Percentiles rank a stretch among this genome's conserved stretches.
Conservation (phyloP, 2,888 invertebrate genomes). For the Caenorhabditis sp. region DNA sequence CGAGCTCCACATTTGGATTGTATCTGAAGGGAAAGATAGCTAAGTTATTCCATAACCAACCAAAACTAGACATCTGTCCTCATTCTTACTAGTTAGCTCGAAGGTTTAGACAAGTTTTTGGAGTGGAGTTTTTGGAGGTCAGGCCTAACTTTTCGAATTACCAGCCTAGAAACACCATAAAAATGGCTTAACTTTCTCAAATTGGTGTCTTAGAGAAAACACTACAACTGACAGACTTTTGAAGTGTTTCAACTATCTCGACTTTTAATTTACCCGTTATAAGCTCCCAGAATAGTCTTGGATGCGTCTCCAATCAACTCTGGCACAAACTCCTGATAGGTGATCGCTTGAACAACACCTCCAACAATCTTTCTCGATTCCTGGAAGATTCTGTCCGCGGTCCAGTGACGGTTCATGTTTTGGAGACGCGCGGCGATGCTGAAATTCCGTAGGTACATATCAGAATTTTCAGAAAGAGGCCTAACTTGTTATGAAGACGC, state of each 20-base stretch:
- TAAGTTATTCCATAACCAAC: too few relatives aligned
- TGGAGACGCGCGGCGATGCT: conserved; percentile 79
- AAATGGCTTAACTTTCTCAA: too few relatives aligned
- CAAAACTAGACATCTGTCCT: too few relatives aligned
- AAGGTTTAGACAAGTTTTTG: too few relatives aligned
- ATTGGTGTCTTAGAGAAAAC: too few relatives aligned
- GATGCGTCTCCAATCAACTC: conserved; percentile 88
- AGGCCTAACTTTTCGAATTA: too few relatives aligned
- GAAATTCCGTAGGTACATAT: conserved; percentile 13
- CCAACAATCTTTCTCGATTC: conserved; percentile 84
- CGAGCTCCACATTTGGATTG: conserved; percentile 90
- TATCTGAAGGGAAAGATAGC: conserved; percentile 85
- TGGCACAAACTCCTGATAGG: conserved; percentile 90
- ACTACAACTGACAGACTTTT: too few relatives aligned
- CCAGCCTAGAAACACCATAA: too few relatives aligned
- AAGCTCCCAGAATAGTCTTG: conserved; percentile 88
- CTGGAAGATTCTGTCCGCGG: conserved; percentile 80
- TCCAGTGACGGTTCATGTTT: conserved; percentile 83
- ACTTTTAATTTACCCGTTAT: conserved; percentile 86
- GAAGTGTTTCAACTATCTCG: not conserved
- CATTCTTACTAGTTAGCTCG: too few relatives aligned
- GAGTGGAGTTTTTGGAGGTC: too few relatives aligned
- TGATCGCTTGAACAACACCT: conserved; percentile 80
- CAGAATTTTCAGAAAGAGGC: not conserved
- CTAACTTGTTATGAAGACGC: conserved; percentile 94